phyloP scores from a whole-genome alignment of 2,113 vertebrate species.

The Odontophorus gujanensis region DNA sequence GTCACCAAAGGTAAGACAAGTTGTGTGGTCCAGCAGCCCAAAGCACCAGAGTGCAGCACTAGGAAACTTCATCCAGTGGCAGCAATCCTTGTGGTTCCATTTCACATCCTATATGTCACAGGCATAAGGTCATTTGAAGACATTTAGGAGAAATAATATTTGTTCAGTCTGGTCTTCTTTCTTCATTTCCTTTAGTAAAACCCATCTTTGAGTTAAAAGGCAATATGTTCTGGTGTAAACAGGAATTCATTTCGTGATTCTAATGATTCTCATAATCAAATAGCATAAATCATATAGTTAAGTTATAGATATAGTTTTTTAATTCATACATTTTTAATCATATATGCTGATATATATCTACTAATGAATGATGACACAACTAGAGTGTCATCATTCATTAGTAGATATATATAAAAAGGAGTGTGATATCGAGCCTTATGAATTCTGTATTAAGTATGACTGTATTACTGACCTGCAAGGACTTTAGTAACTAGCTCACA shows the following conservation, averaged over 20 bases:
- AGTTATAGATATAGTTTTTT: conserved; percentile 59
- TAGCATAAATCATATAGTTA: conserved; percentile 65
- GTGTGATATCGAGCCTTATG: not conserved
- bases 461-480: not conserved
- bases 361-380: conserved; percentile 4
- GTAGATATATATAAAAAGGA: too few relatives aligned
- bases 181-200: not conserved
- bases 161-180: not conserved
- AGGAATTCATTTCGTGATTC: conserved; percentile 31
- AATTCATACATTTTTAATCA: conserved; percentile 73
- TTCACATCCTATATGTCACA: rapidly evolving
- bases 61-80: not conserved
- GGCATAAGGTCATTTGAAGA: not conserved
- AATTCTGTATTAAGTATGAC: not conserved
- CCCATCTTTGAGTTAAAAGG: conserved; percentile 40
- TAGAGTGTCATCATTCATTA: too few relatives aligned
- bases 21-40: rapidly evolving
- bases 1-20: not conserved
- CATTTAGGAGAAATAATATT: not conserved
- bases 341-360: conserved; percentile 9
- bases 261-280: conserved; percentile 47
- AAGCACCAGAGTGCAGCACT: not conserved
- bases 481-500: not conserved
- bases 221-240: conserved; percentile 33
- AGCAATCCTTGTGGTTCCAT: not conserved